A percentile compares a stretch with the other conserved stretches of the same genome.
These are phyloP conservation scores for Adoxophyes honmai DNA, from an alignment of 1,140 invertebrate species.

Conservation along the genomic window DNA sequence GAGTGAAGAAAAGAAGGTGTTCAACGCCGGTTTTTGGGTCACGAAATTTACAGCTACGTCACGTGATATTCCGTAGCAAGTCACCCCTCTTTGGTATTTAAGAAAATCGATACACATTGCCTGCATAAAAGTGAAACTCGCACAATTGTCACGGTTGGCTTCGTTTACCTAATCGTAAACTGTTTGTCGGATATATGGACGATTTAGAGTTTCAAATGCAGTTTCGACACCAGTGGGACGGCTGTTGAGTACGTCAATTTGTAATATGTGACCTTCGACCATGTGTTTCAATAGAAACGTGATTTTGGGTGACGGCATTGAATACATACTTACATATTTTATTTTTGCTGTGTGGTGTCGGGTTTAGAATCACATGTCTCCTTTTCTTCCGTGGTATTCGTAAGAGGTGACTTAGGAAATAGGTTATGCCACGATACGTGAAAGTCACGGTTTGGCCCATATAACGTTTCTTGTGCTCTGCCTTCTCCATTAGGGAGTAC, in stretches of 20 bases:
- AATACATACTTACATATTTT: background rate
- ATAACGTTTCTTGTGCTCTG: no score
- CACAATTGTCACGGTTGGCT: background rate
- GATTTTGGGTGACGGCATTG: constrained; percentile 1
- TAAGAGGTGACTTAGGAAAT: no score
- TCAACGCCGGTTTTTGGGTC: constrained; percentile 27
- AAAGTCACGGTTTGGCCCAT: no score
- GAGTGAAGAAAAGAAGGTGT: background rate
- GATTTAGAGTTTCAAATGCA: no score
- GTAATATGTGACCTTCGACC: background rate
- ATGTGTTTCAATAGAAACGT: background rate
- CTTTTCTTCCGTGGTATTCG: no score
- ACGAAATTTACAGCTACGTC: constrained; percentile 22
- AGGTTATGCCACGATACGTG: no score
- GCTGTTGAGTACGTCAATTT: background rate
- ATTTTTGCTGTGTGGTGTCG: no score
- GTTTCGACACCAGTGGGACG: background rate
- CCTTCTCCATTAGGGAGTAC: no score
- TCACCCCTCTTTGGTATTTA: constrained; percentile 11
- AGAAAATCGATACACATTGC: constrained; percentile 1
- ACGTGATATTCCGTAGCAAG: constrained; percentile 18
- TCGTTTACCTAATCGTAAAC: background rate
- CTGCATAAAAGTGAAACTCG: constrained; percentile 12
- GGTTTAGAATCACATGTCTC: no score
- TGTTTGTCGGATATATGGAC: no score